These are phyloP conservation scores for Varanus salvator DNA, from an alignment of 2,113 vertebrate genomes.

Conservation along the genomic window DNA sequence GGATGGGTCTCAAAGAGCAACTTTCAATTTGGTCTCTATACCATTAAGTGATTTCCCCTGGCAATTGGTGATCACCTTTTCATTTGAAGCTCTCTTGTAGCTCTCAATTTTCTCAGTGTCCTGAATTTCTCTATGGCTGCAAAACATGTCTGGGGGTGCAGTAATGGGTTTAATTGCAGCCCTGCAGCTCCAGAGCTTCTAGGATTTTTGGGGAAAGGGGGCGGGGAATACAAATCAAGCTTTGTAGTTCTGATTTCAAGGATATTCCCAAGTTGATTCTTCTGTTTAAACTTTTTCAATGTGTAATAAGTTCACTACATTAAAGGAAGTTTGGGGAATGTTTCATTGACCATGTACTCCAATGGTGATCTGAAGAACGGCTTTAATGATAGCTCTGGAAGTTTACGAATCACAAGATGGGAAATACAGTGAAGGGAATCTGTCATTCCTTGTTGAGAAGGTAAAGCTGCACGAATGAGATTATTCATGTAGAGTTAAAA, in stretches of 20 bases:
- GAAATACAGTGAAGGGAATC: not conserved
- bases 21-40: not conserved
- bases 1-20: not conserved
- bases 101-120: constrained; percentile 34
- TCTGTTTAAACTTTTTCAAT: constrained; percentile 4
- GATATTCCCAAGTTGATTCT: constrained; percentile 26
- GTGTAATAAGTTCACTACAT: not conserved
- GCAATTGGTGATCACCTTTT: constrained; percentile 39
- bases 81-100: constrained; percentile 30
- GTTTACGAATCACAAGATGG: not conserved
- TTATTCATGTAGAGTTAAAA: too few relatives aligned
- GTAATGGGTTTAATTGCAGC: constrained; percentile 31
- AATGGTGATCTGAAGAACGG: not conserved
- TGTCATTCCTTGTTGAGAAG: accelerated
- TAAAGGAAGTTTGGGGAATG: not conserved
- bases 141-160: constrained; percentile 36
- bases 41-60: not conserved
- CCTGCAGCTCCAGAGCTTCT: constrained; percentile 12
- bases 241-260: not conserved
- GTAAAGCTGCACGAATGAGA: accelerated
- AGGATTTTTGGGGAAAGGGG: not conserved
- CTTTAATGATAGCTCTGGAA: constrained; percentile 9
- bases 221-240: not conserved
- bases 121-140: constrained; percentile 29
- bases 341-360: not conserved